Conservation (phyloP, 2,888 invertebrate species). For the Leucophenga montana region DNA sequence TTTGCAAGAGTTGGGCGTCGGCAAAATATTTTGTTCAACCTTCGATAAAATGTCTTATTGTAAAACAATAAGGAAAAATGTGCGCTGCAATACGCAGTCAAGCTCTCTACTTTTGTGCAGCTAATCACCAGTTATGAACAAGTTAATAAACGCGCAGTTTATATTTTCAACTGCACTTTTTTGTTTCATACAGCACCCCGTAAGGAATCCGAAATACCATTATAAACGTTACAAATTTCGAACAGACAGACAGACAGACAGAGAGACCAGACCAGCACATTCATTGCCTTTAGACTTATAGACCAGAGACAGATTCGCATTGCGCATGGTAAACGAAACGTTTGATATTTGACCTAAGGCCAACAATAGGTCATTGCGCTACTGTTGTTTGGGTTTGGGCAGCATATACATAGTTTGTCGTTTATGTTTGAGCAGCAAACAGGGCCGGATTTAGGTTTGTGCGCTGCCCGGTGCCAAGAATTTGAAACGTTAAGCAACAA, state of each 20-base stretch:
- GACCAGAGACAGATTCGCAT: not conserved
- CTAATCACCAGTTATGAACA: constrained; percentile 59
- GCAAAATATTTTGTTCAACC: not conserved
- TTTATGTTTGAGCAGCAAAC: too few relatives aligned
- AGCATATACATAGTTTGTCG: too few relatives aligned
- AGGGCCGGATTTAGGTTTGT: too few relatives aligned
- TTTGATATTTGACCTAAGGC: constrained; percentile 9
- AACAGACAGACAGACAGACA: too few relatives aligned
- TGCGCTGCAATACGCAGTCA: not conserved
- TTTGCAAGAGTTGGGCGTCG: not conserved
- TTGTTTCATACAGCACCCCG: too few relatives aligned
- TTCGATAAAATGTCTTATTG: not conserved
- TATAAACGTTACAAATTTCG: too few relatives aligned
- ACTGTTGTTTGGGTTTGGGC: constrained; percentile 5
- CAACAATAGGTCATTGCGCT: constrained; percentile 12
- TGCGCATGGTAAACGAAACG: constrained; percentile 9
- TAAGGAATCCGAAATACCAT: too few relatives aligned
- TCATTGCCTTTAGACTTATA: too few relatives aligned
- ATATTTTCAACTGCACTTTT: constrained; percentile 60
- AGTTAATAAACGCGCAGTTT: constrained; percentile 63
- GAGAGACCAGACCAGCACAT: too few relatives aligned
- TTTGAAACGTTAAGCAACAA: too few relatives aligned
- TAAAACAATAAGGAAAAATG: not conserved
- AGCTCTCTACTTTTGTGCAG: constrained; percentile 14
- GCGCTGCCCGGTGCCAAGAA: too few relatives aligned